A percentile compares a stretch with the other conserved stretches of the same genome.
phyloP scores from a whole-genome alignment of 2,113 vertebrate species.

The Oostethus manadensis region DNA sequence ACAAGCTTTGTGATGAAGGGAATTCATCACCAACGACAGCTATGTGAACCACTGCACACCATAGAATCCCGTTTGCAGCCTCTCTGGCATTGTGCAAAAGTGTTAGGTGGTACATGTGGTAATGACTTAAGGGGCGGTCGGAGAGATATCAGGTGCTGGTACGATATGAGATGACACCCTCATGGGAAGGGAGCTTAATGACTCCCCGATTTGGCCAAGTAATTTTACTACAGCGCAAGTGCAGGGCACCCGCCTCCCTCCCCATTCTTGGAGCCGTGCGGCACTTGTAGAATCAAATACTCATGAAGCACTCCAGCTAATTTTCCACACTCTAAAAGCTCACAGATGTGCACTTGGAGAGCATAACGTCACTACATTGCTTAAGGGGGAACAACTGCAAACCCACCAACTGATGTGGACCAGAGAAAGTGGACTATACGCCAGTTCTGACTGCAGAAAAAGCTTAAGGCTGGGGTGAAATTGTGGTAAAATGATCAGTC shows the following conservation, averaged over 20 bases:
- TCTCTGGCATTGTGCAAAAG: slow-evolving; percentile 8
- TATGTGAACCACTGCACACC: not conserved
- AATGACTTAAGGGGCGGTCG: slow-evolving; percentile 61
- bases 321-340: not conserved
- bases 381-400: too few species aligned
- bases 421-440: too few species aligned
- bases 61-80: not conserved
- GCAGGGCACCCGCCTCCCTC: slow-evolving; percentile 12
- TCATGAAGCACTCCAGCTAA: not conserved
- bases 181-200: slow-evolving; percentile 56
- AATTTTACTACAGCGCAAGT: slow-evolving; percentile 39
- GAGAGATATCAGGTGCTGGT: slow-evolving; percentile 56
- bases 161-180: slow-evolving; percentile 59
- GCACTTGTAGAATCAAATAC: slow-evolving; percentile 1
- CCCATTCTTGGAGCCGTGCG: slow-evolving; percentile 1
- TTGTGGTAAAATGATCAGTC: too few species aligned
- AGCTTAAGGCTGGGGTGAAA: too few species aligned
- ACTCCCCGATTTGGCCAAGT: slow-evolving; percentile 41
- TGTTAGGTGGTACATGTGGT: slow-evolving; percentile 40
- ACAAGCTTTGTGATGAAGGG: too few species aligned
- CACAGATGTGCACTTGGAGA: not conserved
- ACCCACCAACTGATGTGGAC: too few species aligned
- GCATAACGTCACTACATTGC: too few species aligned
- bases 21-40: not conserved
- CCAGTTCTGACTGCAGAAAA: too few species aligned